phyloP scores from a whole-genome alignment of 2,797 vertebrate species.

The Fistularia commersonii region DNA sequence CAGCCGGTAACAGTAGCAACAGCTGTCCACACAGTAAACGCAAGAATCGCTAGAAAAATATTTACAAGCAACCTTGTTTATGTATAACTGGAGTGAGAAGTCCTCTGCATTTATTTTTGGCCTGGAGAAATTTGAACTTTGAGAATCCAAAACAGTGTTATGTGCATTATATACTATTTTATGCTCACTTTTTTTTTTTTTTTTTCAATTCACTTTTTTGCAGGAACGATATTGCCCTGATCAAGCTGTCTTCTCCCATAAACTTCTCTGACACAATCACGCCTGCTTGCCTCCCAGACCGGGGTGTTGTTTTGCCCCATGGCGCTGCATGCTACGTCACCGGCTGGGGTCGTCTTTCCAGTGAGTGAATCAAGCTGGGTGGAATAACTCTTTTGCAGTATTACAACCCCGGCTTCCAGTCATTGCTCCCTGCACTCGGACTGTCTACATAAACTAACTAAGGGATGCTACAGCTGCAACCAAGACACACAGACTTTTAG shows the following conservation, averaged over 20 bases:
- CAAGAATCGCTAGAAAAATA: neutral
- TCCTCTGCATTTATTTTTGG: too few species aligned
- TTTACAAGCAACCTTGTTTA: too few species aligned
- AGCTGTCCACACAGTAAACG: conserved; percentile 4
- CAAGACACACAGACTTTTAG: too few species aligned
- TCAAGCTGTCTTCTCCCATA: conserved; percentile 76
- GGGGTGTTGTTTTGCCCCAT: conserved; percentile 54
- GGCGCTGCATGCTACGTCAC: conserved; percentile 75
- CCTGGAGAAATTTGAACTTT: too few species aligned
- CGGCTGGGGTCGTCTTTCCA: conserved; percentile 79
- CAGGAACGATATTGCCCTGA: conserved; percentile 81
- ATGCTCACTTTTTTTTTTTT: neutral
- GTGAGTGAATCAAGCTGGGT: conserved; percentile 55
- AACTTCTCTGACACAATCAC: conserved; percentile 68
- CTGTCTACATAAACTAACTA: too few species aligned
- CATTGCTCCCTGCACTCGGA: too few species aligned
- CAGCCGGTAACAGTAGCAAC: conserved; percentile 58
- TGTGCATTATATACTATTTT: too few species aligned
- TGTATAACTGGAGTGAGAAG: too few species aligned
- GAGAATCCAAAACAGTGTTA: too few species aligned
- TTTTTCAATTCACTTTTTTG: conserved; percentile 1
- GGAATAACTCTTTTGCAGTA: too few species aligned
- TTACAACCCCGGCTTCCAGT: too few species aligned
- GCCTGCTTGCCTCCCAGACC: conserved; percentile 71
- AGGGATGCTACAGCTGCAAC: too few species aligned